phyloP scores from a whole-genome alignment of 2,888 invertebrate genomes.

The Esperia sulphurella region DNA sequence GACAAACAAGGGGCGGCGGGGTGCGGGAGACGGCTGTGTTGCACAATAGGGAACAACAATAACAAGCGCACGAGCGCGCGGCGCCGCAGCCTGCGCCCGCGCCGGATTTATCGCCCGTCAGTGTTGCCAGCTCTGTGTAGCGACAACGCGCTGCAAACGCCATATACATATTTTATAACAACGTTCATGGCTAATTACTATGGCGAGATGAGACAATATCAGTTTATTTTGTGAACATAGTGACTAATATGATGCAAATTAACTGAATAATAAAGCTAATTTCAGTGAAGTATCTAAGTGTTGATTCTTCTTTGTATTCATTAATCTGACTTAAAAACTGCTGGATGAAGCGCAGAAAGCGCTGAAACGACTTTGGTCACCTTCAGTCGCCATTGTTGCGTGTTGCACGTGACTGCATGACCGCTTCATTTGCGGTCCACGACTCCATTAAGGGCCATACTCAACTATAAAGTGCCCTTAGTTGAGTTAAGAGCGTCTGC shows the following conservation, averaged over 20 bases:
- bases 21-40: conserved; percentile 32
- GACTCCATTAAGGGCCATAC: conserved; percentile 19
- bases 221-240: too few species aligned
- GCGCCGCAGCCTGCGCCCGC: conserved; percentile 33
- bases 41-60: conserved; percentile 43
- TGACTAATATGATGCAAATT: too few species aligned
- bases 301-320: too few species aligned
- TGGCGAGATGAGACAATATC: too few species aligned
- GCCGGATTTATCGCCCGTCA: conserved; percentile 37
- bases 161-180: too few species aligned
- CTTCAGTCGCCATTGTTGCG: conserved; percentile 32
- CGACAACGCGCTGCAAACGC: not conserved
- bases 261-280: too few species aligned
- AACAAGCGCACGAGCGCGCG: conserved; percentile 21
- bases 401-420: conserved; percentile 25
- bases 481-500: too few species aligned
- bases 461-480: not conserved
- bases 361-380: not conserved
- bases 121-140: not conserved
- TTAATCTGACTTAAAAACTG: too few species aligned
- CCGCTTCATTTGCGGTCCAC: conserved; percentile 40
- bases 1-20: conserved; percentile 45
- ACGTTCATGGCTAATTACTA: too few species aligned
- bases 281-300: too few species aligned
- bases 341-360: too few species aligned